Conservation (phyloP, 2,888 invertebrate genomes). For the Morpho helenor region DNA sequence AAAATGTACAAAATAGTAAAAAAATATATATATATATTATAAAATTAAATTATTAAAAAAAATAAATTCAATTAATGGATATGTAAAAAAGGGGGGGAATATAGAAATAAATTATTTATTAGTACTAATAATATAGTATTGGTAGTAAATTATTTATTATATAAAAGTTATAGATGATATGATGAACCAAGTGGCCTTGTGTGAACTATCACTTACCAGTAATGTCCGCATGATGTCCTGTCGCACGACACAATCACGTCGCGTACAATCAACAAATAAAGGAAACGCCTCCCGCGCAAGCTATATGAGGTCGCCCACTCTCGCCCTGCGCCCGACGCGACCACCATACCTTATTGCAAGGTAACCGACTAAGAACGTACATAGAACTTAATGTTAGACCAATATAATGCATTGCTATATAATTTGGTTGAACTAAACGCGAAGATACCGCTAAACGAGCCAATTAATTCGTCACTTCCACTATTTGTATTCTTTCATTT, state of each 20-base stretch:
- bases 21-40: too few species aligned
- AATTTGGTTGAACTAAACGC: slow-evolving; percentile 55
- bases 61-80: too few species aligned
- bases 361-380: slow-evolving; percentile 63
- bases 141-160: not conserved
- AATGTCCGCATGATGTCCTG: slow-evolving; percentile 69
- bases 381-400: slow-evolving; percentile 34
- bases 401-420: slow-evolving; percentile 49
- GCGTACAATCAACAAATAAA: slow-evolving; percentile 74
- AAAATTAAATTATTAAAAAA: too few species aligned
- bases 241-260: slow-evolving; percentile 67
- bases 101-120: too few species aligned
- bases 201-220: slow-evolving; percentile 60
- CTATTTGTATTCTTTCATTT: slow-evolving; percentile 15
- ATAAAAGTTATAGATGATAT: slow-evolving; percentile 26
- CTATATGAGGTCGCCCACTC: slow-evolving; percentile 78
- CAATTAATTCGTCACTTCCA: slow-evolving; percentile 48
- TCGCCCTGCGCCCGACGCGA: slow-evolving; percentile 68
- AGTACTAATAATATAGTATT: too few species aligned
- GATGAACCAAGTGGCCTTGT: slow-evolving; percentile 40
- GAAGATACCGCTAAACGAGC: slow-evolving; percentile 66
- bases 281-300: slow-evolving; percentile 67
- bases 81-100: too few species aligned
- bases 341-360: slow-evolving; percentile 74
- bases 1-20: too few species aligned